Percentiles rank a stretch among this genome's conserved stretches.
phyloP scores from a whole-genome alignment of 1,140 invertebrate species.

The Drosophila aff. region DNA sequence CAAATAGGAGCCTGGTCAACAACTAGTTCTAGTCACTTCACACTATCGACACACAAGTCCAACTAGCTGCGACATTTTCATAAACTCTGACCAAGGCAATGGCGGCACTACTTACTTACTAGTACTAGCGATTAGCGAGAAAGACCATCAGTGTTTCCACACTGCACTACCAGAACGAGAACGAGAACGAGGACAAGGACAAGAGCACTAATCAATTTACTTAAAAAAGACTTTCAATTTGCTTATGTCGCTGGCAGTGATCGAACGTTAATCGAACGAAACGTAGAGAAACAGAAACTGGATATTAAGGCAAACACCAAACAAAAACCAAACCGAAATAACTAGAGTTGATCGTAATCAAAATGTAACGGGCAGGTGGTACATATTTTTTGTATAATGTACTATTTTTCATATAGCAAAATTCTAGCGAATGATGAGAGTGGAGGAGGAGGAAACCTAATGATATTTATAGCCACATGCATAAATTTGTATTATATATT shows the following conservation, averaged over 20 bases:
- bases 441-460: constrained; percentile 22
- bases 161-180: constrained; percentile 47
- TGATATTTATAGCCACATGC: constrained; percentile 59
- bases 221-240: constrained; percentile 74
- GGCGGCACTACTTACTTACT: constrained; percentile 64
- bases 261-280: constrained; percentile 33
- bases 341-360: constrained; percentile 39
- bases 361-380: constrained; percentile 48
- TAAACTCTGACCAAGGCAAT: constrained; percentile 72
- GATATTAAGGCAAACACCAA: constrained; percentile 76
- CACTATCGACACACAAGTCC: constrained; percentile 46
- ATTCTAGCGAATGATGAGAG: constrained; percentile 39
- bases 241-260: constrained; percentile 65
- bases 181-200: constrained; percentile 12
- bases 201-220: constrained; percentile 68
- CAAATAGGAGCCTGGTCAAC: constrained; percentile 21
- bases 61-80: constrained; percentile 47
- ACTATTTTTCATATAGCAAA: constrained; percentile 73
- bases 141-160: constrained; percentile 60
- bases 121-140: constrained; percentile 58
- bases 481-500: constrained; percentile 51
- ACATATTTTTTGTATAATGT: constrained; percentile 80
- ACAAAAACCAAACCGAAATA: constrained; percentile 30
- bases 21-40: constrained; percentile 65
- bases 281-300: constrained; percentile 18